Evolutionary conservation across 2,113 vertebrate genomes (phyloP).

Genomic region (Hippopotamus amphibius): DNA sequence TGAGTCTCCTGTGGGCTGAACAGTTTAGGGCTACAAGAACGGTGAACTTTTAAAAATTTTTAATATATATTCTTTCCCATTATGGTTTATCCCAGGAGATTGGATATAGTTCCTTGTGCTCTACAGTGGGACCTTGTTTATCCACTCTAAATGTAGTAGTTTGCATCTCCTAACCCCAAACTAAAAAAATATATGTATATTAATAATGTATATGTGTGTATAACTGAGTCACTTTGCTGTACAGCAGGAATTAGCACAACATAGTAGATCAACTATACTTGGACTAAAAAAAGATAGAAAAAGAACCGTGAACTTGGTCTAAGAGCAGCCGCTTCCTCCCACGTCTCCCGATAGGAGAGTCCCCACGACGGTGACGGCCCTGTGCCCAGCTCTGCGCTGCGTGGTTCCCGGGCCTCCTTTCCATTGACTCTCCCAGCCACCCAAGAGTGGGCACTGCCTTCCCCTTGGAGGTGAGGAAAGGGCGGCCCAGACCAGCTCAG

Average conservation of each 20-base stretch:
- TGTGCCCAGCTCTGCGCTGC: fast-evolving
- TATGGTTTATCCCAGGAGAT: neutral
- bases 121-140: neutral
- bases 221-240: neutral
- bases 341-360: fast-evolving
- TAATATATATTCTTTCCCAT: neutral
- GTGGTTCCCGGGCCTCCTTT: neutral
- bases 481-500: neutral
- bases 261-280: fast-evolving
- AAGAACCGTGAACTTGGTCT: neutral
- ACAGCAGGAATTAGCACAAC: neutral
- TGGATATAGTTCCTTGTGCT: neutral
- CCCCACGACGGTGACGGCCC: fast-evolving
- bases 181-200: neutral
- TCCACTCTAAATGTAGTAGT: neutral
- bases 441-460: neutral
- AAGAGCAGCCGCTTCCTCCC: too few species aligned
- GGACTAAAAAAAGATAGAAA: neutral
- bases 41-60: neutral
- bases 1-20: neutral
- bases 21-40: neutral
- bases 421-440: neutral
- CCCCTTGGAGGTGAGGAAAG: neutral
- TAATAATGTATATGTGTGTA: neutral
- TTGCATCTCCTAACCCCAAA: neutral